A percentile compares a stretch with the other conserved stretches of the same genome.
These are phyloP conservation scores for Chlorops oryzae DNA, from an alignment of 1,140 invertebrate genomes.

Conservation along the genomic window DNA sequence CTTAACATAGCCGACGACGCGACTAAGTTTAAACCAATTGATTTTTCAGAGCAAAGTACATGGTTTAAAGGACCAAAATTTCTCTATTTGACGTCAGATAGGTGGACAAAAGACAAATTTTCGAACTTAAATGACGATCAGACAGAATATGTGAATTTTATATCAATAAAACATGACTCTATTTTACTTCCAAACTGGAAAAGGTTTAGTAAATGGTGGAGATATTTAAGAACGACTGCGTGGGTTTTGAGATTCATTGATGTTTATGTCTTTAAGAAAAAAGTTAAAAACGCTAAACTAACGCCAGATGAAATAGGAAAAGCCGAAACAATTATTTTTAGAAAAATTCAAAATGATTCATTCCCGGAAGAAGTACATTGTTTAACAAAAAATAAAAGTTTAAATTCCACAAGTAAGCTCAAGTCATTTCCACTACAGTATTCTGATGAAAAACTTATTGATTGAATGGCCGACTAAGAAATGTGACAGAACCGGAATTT, in stretches of 20 bases:
- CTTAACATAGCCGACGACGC: slow-evolving; percentile 29
- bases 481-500: slow-evolving; percentile 1
- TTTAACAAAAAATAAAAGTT: background rate
- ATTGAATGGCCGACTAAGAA: slow-evolving; percentile 6
- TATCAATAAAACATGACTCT: too few relatives aligned
- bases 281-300: slow-evolving; percentile 4
- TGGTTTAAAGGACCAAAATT: slow-evolving; percentile 12
- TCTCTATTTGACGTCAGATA: background rate
- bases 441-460: background rate
- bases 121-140: too few relatives aligned
- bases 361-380: background rate
- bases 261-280: background rate
- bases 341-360: background rate
- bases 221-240: slow-evolving; percentile 9
- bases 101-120: slow-evolving; percentile 9
- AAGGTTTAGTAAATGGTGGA: slow-evolving; percentile 11
- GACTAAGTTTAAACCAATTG: slow-evolving; percentile 20
- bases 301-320: background rate
- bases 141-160: too few relatives aligned
- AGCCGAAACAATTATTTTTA: slow-evolving; percentile 8
- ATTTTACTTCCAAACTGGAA: slow-evolving; percentile 1
- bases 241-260: slow-evolving; percentile 6
- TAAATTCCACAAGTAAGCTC: background rate
- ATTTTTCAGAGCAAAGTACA: slow-evolving; percentile 4
- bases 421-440: background rate